phyloP scores from a whole-genome alignment of 2,888 invertebrate genomes.

The Eremobia ochroleuca region DNA sequence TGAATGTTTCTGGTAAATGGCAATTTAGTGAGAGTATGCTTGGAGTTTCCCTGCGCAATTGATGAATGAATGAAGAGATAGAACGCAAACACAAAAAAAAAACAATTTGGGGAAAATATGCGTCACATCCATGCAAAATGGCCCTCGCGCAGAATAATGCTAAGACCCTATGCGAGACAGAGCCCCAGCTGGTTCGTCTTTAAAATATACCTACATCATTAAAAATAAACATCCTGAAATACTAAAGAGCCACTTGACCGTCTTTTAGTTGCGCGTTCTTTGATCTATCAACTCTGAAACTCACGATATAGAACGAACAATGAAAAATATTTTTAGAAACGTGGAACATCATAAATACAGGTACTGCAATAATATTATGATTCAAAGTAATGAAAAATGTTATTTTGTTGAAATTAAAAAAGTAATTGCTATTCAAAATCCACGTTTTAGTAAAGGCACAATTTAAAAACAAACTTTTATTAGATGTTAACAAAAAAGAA shows the following conservation, averaged over 20 bases:
- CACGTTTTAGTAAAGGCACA: no score
- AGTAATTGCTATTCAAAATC: not conserved
- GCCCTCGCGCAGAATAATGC: not conserved
- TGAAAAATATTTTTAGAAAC: not conserved
- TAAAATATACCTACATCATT: not conserved
- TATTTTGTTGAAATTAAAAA: not conserved
- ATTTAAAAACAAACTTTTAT: no score
- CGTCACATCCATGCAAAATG: not conserved
- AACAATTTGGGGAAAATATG: not conserved
- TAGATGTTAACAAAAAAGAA: no score
- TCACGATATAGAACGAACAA: not conserved
- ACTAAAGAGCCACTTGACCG: not conserved
- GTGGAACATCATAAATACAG: no score
- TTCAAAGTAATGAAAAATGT: not conserved
- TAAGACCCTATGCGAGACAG: not conserved
- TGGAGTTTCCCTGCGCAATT: not conserved
- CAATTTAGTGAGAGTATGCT: not conserved
- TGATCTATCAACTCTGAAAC: not conserved
- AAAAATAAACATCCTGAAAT: not conserved
- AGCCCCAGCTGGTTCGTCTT: not conserved
- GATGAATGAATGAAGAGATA: no score
- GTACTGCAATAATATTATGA: not conserved
- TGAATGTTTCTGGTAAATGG: no score
- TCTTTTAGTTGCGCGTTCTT: conserved; percentile 2
- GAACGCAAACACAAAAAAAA: not conserved